A percentile compares a stretch with the other conserved stretches of the same genome.
Conservation (phyloP, 2,888 invertebrate species). For the Fragum fragum region DNA sequence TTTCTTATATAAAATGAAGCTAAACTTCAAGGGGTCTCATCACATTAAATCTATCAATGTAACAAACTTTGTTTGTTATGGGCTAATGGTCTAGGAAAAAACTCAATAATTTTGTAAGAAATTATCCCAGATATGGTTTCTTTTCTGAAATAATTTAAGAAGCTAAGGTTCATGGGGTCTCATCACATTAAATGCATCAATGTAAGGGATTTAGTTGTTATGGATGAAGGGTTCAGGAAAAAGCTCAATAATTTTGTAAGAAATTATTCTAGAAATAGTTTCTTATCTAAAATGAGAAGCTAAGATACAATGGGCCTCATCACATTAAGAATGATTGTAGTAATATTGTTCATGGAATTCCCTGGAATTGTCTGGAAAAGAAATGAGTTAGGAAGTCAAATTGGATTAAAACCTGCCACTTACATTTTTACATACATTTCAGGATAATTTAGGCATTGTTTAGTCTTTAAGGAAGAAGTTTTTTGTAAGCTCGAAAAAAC, state of each 20-base stretch:
- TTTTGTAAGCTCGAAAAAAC: too few species aligned
- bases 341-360: conserved; percentile 3
- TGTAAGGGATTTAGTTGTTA: too few species aligned
- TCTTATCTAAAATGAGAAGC: conserved; percentile 1
- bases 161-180: too few species aligned
- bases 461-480: too few species aligned
- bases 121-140: too few species aligned
- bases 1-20: too few species aligned
- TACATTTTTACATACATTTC: background rate
- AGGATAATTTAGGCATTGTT: background rate
- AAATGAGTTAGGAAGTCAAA: background rate
- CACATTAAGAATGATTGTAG: conserved; percentile 3
- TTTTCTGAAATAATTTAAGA: background rate
- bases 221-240: background rate
- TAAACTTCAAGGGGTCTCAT: too few species aligned
- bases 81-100: too few species aligned
- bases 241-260: background rate
- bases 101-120: too few species aligned
- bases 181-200: too few species aligned
- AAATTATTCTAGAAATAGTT: background rate
- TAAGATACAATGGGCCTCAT: background rate
- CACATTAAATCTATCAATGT: too few species aligned
- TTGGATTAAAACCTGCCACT: conserved; percentile 20
- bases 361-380: conserved; percentile 9
- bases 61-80: too few species aligned